phyloP scores from a whole-genome alignment of 2,797 vertebrate species.

The Iguana delicatissima region DNA sequence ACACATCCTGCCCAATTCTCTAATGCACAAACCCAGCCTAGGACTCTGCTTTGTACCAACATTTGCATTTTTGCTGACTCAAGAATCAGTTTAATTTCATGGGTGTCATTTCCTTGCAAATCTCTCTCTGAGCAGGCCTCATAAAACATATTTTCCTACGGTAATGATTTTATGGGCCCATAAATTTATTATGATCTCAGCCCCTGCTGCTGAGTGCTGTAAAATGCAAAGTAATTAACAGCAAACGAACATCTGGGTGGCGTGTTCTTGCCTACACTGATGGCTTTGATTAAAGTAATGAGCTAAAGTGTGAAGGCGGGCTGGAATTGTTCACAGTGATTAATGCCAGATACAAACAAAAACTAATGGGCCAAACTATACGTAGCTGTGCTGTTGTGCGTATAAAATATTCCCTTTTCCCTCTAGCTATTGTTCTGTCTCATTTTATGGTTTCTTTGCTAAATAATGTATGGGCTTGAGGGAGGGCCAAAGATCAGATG shows the following conservation, averaged over 20 bases:
- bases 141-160: conserved; percentile 86
- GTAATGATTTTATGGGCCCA: conserved; percentile 88
- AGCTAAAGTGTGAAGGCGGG: conserved; percentile 80
- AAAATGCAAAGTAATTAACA: conserved; percentile 88
- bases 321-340: conserved; percentile 85
- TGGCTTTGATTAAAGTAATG: conserved; percentile 86
- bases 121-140: conserved; percentile 84
- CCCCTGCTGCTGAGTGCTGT: conserved; percentile 85
- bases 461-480: conserved; percentile 77
- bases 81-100: conserved; percentile 84
- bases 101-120: conserved; percentile 87
- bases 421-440: conserved; percentile 78
- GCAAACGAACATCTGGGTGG: conserved; percentile 83
- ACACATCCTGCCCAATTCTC: conserved; percentile 12
- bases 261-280: conserved; percentile 79
- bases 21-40: conserved; percentile 39
- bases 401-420: neutral
- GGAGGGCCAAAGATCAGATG: conserved; percentile 71
- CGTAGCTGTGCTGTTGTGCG: conserved; percentile 42
- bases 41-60: conserved; percentile 68
- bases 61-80: conserved; percentile 87
- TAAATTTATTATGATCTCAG: conserved; percentile 89
- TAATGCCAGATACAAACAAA: conserved; percentile 84
- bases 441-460: conserved; percentile 78
- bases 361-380: conserved; percentile 76